Conservation (phyloP, 2,888 invertebrate genomes). For the Amphipoea lucens region DNA sequence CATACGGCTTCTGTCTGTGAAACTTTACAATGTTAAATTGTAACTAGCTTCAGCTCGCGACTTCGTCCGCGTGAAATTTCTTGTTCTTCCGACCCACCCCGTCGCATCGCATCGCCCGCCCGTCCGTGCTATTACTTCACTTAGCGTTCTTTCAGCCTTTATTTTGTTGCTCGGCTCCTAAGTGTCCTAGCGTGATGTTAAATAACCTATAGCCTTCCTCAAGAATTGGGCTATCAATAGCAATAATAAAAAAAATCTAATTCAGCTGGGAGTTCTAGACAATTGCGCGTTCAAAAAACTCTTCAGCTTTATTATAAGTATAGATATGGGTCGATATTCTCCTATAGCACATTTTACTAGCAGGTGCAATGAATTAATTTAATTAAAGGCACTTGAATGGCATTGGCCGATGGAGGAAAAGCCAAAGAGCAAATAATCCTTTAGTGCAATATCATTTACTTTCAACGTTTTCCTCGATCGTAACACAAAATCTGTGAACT, state of each 20-base stretch:
- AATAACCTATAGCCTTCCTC: too few relatives aligned
- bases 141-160: too few relatives aligned
- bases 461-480: conserved; percentile 32
- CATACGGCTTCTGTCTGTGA: not conserved
- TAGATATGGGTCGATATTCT: too few relatives aligned
- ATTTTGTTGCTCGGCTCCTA: too few relatives aligned
- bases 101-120: too few relatives aligned
- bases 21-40: not conserved
- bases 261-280: too few relatives aligned
- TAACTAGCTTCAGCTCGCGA: not conserved
- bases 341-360: not conserved
- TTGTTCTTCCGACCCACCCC: too few relatives aligned
- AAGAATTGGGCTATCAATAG: too few relatives aligned
- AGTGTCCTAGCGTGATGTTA: too few relatives aligned
- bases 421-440: conserved; percentile 2
- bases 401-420: not conserved
- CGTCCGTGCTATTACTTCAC: not conserved
- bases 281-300: too few relatives aligned
- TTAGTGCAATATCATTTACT: conserved; percentile 5
- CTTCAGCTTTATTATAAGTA: too few relatives aligned
- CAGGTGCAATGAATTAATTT: not conserved
- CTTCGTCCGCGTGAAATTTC: not conserved
- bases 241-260: too few relatives aligned
- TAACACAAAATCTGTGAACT: not conserved
- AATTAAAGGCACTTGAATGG: not conserved